phyloP scores from a whole-genome alignment of 2,113 vertebrate genomes.

The Ciconia maguari region DNA sequence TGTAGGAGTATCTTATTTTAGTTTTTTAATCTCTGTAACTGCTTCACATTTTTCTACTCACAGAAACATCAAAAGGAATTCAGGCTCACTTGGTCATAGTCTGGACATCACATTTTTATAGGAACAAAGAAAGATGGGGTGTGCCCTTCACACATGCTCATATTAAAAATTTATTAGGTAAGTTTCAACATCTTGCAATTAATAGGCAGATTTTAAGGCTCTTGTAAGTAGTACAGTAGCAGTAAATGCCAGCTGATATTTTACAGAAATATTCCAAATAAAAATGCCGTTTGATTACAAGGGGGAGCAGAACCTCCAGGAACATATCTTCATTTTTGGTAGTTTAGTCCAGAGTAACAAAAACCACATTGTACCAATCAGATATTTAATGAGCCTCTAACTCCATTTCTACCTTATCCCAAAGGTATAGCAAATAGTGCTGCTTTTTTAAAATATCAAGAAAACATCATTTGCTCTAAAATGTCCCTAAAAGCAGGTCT shows the following conservation, averaged over 20 bases:
- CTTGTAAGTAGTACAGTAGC: not conserved
- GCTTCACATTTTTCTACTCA: not conserved
- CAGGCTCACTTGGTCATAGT: not conserved
- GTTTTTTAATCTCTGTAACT: not conserved
- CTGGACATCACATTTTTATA: not conserved
- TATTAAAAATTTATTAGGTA: constrained; percentile 50
- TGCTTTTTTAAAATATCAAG: constrained; percentile 81
- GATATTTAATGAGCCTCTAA: constrained; percentile 82
- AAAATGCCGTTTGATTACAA: constrained; percentile 30
- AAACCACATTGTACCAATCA: constrained; percentile 76
- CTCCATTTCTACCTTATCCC: constrained; percentile 83
- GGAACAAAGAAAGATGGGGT: constrained; percentile 17
- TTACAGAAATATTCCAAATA: constrained; percentile 52
- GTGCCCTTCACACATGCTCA: constrained; percentile 12
- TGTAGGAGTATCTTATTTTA: not conserved
- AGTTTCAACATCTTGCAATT: constrained; percentile 50
- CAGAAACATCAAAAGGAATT: not conserved
- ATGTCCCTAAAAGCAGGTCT: constrained; percentile 86
- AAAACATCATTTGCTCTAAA: constrained; percentile 87
- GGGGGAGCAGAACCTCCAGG: constrained; percentile 2
- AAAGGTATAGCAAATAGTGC: constrained; percentile 81
- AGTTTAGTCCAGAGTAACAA: constrained; percentile 64
- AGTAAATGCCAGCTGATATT: constrained; percentile 42
- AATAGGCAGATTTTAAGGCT: constrained; percentile 49
- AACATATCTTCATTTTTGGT: constrained; percentile 55